Conservation (phyloP, 2,113 vertebrate genomes). For the Sylvietta virens region DNA sequence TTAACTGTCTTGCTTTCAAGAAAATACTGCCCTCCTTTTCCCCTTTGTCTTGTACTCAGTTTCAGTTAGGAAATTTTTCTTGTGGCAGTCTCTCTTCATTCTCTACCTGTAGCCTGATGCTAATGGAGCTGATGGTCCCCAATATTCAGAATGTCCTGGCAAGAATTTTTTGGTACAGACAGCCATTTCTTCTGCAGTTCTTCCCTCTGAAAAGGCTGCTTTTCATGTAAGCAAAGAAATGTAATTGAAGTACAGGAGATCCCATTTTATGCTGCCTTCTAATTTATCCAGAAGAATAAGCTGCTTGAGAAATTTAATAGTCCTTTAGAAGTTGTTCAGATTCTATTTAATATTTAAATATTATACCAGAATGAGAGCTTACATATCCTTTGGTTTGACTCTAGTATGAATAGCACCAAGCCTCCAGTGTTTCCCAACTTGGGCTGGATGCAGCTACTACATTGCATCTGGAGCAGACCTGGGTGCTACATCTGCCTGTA, state of each 20-base stretch:
- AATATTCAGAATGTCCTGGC: not conserved
- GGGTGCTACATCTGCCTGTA: accelerated
- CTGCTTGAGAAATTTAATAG: not conserved
- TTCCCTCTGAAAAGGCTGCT: not conserved
- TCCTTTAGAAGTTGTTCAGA: not conserved
- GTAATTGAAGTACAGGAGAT: not conserved
- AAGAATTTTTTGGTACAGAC: not conserved
- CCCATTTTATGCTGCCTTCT: not conserved
- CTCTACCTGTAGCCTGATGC: not conserved
- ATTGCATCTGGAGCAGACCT: not conserved
- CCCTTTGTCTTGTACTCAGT: not conserved
- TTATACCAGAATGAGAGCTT: not conserved
- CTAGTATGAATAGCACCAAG: not conserved
- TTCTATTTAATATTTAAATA: not conserved
- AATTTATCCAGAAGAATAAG: not conserved
- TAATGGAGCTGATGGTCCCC: not conserved
- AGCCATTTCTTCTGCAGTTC: not conserved
- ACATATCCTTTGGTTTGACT: not conserved
- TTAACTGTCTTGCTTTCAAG: not conserved
- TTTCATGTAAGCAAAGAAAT: not conserved
- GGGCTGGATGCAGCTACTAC: not conserved
- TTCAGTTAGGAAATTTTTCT: not conserved
- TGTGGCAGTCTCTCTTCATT: not conserved
- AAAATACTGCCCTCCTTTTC: not conserved
- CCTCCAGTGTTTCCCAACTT: not conserved